Evolutionary conservation across 2,888 invertebrate species (phyloP).

Genomic region (Mesorhabditis sp.): DNA sequence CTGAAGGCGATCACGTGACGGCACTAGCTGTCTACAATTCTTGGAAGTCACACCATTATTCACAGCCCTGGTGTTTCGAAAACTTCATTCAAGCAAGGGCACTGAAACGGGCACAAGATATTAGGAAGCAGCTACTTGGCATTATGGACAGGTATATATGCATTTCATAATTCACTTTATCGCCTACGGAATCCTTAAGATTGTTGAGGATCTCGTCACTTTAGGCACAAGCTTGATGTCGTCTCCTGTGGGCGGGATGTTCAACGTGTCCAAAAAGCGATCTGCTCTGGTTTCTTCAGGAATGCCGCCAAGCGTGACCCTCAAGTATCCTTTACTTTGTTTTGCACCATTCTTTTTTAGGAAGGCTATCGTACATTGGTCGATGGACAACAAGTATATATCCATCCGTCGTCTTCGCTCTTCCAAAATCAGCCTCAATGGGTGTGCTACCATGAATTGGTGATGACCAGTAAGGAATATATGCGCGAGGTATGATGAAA

Average conservation of each 20-base stretch:
- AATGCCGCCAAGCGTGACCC: conserved; percentile 99
- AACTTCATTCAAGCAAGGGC: conserved; percentile 97
- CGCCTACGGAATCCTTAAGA: neutral
- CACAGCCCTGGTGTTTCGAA: conserved; percentile 98
- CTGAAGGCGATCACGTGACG: conserved; percentile 95
- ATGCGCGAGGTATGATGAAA: conserved; percentile 83
- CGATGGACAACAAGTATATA: conserved; percentile 90
- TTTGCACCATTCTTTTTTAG: conserved; percentile 13
- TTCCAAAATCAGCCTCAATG: conserved; percentile 98
- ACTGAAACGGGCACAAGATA: conserved; percentile 85
- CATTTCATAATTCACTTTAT: neutral
- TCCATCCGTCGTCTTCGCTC: conserved; percentile 93
- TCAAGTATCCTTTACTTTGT: conserved; percentile 63
- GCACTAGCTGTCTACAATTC: conserved; percentile 96
- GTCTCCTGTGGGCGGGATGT: conserved; percentile 93
- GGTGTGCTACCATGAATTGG: conserved; percentile 97
- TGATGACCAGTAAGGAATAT: conserved; percentile 97
- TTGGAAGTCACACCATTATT: conserved; percentile 98
- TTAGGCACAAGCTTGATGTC: conserved; percentile 84
- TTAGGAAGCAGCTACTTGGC: conserved; percentile 83
- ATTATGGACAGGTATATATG: conserved; percentile 58
- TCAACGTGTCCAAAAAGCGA: conserved; percentile 90
- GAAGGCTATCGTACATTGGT: conserved; percentile 92
- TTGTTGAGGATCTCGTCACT: neutral
- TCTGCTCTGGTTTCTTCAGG: conserved; percentile 90